Evolutionary conservation across 1,140 invertebrate genomes (phyloP).

Genomic region (Drosophila punjabiensis): DNA sequence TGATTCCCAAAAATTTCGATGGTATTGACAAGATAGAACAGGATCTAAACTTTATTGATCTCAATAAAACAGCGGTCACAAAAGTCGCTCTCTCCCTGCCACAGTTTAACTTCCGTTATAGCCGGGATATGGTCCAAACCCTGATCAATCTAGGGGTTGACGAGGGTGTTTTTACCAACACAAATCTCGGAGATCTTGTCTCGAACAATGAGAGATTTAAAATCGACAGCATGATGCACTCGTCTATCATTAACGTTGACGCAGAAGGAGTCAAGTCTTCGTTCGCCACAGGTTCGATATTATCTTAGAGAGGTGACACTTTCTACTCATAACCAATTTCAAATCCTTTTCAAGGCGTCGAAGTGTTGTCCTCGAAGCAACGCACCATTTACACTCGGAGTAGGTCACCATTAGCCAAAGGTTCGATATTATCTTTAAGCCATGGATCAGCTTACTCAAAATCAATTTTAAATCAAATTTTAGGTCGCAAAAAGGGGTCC

Average conservation of each 20-base stretch:
- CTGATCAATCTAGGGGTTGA: conserved; percentile 9
- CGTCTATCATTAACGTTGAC: not conserved
- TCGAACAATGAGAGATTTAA: not conserved
- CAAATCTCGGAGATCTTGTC: not conserved
- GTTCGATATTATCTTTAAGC: not conserved
- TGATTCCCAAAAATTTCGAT: not conserved
- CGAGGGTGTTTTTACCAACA: not conserved
- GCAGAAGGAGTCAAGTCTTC: not conserved
- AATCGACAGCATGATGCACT: conserved; percentile 1
- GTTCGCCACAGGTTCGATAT: conserved; percentile 9
- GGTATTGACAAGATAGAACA: not conserved
- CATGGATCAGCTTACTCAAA: not conserved
- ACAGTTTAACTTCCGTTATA: conserved; percentile 3
- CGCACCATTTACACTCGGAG: not conserved
- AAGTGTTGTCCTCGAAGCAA: not conserved
- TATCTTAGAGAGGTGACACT: too few relatives aligned
- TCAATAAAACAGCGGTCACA: not conserved
- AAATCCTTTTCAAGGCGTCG: not conserved
- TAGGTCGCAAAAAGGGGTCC: not conserved
- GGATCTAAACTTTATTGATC: not conserved
- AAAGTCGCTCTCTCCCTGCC: not conserved
- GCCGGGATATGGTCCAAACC: conserved; percentile 13
- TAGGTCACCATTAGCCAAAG: not conserved
- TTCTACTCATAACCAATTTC: not conserved
- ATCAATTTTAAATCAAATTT: not conserved